Evolutionary conservation across 2,113 vertebrate species (phyloP), one percentile per base, ranked within the genome.

Genomic region (Mesocricetus auratus): DNA sequence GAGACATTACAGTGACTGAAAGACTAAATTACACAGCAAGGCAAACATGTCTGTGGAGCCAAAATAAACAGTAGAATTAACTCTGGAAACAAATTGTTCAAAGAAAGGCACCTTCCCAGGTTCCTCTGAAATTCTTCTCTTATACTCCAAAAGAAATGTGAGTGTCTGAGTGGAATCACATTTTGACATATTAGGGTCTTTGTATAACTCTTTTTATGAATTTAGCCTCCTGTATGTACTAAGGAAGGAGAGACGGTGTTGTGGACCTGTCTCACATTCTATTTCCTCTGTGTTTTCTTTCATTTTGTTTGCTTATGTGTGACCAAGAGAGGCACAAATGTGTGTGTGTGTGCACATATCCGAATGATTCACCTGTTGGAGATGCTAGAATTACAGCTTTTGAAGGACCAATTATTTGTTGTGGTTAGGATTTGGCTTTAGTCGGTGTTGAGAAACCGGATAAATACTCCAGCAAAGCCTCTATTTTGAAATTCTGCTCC

Each of bases 321-420:
- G 69, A 50, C 36, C 74, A 31, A 86, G 16, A 86, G 39, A 82
- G 22, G 10, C 0, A 13, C 71, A 94, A 93, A 94, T 56, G 33
- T 91, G 33, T 73, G 90, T 56, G 33, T 91, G 33, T 73, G 90
- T 89, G 74, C 21, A 71, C 93, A 29, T 82, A 97, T 58, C 74
- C 87, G 89, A 53, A 73, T 91, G 91, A 98, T 31, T 98, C 78
- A 97, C 82, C 75, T 60, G 13, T 36, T 64, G 83, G 74, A 96
- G 93, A 94, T 36, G 42, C 50, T 93, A 93, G 24, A 94, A 85
- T 71, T 91, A 82, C 5, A 50, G 79, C 50, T 88, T 97, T 93
- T 1, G 60, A 97, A 81, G 90, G 96, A 97, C 85, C 82, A 90
- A 22, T 90, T 96, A 62, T 77, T 93, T 97, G 42, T 86, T 97